Percentiles rank a stretch among this genome's conserved stretches.
Conservation (phyloP, 1,140 invertebrate species). For the Drosophila varians region DNA sequence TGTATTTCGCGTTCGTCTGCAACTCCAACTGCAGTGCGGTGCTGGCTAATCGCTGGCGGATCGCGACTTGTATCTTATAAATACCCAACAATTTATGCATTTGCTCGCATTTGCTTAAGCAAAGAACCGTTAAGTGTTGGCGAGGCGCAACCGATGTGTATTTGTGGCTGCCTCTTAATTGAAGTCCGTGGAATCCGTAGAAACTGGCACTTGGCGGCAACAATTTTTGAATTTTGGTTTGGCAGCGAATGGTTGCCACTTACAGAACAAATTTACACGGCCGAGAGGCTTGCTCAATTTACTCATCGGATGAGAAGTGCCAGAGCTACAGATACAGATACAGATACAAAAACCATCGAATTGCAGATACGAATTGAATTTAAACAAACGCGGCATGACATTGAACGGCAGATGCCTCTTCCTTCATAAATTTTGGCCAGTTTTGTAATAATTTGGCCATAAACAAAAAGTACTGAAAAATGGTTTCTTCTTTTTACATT, state of each 20-base stretch:
- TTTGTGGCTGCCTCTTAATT: conserved; percentile 42
- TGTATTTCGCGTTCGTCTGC: conserved; percentile 15
- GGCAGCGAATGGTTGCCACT: conserved; percentile 23
- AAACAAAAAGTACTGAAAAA: conserved; percentile 43
- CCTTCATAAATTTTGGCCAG: conserved; percentile 71
- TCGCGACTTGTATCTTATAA: conserved; percentile 73
- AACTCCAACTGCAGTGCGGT: conserved; percentile 29
- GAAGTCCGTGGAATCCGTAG: conserved; percentile 46
- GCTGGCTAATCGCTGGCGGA: conserved; percentile 58
- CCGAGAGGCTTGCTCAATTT: conserved; percentile 61
- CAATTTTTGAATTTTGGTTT: conserved; percentile 38
- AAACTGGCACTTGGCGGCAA: conserved; percentile 27
- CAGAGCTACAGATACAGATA: conserved; percentile 6
- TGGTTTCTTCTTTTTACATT: conserved; percentile 21
- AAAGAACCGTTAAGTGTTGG: conserved; percentile 69
- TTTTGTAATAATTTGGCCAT: conserved; percentile 69
- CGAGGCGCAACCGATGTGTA: conserved; percentile 23
- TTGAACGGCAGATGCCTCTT: conserved; percentile 62
- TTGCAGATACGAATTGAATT: conserved; percentile 42
- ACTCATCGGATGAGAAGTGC: conserved; percentile 23
- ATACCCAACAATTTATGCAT: conserved; percentile 73
- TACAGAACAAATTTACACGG: conserved; percentile 62
- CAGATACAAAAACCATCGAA: neutral
- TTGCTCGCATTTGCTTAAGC: conserved; percentile 65
- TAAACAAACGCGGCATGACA: conserved; percentile 64